Evolutionary conservation across 1,140 invertebrate species (phyloP).

Genomic region (Leptopilina clavipes): DNA sequence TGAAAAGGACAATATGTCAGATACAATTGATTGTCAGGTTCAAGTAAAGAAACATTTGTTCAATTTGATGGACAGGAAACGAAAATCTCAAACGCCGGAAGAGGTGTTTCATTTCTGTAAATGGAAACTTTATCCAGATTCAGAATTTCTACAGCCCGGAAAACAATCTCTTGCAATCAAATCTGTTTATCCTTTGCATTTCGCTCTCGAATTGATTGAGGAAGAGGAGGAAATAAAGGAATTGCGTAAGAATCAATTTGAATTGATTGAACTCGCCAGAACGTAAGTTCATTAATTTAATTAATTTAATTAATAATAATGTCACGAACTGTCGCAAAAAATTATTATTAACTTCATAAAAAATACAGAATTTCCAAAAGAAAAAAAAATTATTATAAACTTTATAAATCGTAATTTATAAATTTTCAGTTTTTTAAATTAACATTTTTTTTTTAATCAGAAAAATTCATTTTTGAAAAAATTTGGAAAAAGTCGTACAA

Average conservation of each 20-base stretch:
- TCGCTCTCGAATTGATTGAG: slow-evolving; percentile 70
- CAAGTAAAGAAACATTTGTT: slow-evolving; percentile 56
- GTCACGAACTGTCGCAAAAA: too few relatives aligned
- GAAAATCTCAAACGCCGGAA: slow-evolving; percentile 44
- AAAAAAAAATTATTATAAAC: too few relatives aligned
- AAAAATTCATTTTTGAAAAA: too few relatives aligned
- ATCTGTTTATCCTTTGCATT: slow-evolving; percentile 77
- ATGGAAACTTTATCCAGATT: slow-evolving; percentile 64
- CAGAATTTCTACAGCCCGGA: slow-evolving; percentile 56
- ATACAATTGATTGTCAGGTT: slow-evolving; percentile 58
- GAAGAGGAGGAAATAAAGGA: slow-evolving; percentile 51
- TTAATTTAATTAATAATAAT: too few relatives aligned
- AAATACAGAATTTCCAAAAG: too few relatives aligned
- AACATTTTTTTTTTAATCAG: too few relatives aligned
- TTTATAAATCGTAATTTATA: too few relatives aligned
- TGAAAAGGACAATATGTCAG: slow-evolving; percentile 40
- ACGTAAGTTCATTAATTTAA: slow-evolving; percentile 56
- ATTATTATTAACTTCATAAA: too few relatives aligned
- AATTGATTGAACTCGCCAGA: slow-evolving; percentile 53
- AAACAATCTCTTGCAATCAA: slow-evolving; percentile 66
- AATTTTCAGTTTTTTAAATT: too few relatives aligned
- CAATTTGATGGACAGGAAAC: slow-evolving; percentile 55
- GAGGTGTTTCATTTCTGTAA: slow-evolving; percentile 42
- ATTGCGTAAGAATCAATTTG: slow-evolving; percentile 54
- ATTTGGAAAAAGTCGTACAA: too few relatives aligned